phyloP scores from a whole-genome alignment of 2,888 invertebrate genomes.

The Nomada fabriciana region DNA sequence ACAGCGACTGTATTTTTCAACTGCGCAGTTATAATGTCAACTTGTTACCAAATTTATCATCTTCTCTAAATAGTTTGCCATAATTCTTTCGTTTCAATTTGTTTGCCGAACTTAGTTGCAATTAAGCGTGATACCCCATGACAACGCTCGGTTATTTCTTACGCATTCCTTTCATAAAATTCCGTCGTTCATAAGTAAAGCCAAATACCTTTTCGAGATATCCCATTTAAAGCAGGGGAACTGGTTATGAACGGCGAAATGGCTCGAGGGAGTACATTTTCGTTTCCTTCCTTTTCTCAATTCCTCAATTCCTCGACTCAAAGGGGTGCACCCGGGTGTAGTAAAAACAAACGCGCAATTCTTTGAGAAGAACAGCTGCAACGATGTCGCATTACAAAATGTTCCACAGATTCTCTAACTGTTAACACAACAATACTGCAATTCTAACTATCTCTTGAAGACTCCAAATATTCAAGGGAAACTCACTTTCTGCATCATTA shows the following conservation, averaged over 20 bases:
- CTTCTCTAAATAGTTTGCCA: neutral
- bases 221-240: constrained; percentile 31
- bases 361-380: neutral
- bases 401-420: too few relatives aligned
- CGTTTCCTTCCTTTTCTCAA: constrained; percentile 12
- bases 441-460: neutral
- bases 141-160: neutral
- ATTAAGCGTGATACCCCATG: neutral
- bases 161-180: constrained; percentile 40
- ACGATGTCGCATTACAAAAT: neutral
- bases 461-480: too few relatives aligned
- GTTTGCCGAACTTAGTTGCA: neutral
- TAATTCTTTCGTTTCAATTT: neutral
- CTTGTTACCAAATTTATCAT: neutral
- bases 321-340: neutral
- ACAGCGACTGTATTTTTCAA: too few relatives aligned
- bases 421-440: neutral
- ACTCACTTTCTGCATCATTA: too few relatives aligned
- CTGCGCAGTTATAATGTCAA: too few relatives aligned
- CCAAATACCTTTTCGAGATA: constrained; percentile 46
- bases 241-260: constrained; percentile 37
- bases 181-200: constrained; percentile 10
- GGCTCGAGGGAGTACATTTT: constrained; percentile 15
- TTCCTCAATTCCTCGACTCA: neutral
- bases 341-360: neutral